These are phyloP conservation scores for Lasioglossum zephyrum DNA, from an alignment of 2,888 invertebrate genomes.

Conservation along the genomic window DNA sequence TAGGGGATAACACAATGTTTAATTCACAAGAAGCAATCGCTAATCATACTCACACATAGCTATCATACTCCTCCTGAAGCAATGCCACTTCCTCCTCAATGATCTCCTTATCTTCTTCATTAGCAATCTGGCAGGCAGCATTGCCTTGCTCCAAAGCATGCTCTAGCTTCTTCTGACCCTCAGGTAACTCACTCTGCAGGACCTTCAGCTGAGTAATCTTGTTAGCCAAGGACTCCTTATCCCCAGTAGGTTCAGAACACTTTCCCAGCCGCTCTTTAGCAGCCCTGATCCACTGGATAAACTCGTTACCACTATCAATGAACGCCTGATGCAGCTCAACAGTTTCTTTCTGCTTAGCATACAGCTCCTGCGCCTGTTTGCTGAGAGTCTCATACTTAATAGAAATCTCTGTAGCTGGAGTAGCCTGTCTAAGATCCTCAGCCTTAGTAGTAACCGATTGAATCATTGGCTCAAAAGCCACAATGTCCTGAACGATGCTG, in stretches of 20 bases:
- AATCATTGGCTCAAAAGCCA: conserved; percentile 98
- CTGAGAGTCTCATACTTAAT: conserved; percentile 95
- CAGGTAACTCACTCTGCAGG: conserved; percentile 92
- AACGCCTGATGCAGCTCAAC: conserved; percentile 96
- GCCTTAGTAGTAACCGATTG: conserved; percentile 97
- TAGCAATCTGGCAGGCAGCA: conserved; percentile 93
- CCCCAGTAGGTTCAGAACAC: conserved; percentile 96
- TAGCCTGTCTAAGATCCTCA: conserved; percentile 95
- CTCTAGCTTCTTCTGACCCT: conserved; percentile 93
- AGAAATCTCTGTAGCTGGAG: conserved; percentile 96
- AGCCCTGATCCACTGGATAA: conserved; percentile 95
- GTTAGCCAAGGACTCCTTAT: conserved; percentile 94
- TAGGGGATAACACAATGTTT: not conserved
- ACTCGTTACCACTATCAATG: conserved; percentile 95
- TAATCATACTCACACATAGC: conserved; percentile 88
- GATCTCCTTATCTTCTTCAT: conserved; percentile 94
- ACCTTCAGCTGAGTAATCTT: conserved; percentile 95
- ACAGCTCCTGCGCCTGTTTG: conserved; percentile 95
- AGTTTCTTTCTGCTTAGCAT: conserved; percentile 94
- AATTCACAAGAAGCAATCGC: not conserved
- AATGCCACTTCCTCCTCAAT: conserved; percentile 96
- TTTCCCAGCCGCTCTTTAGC: conserved; percentile 96
- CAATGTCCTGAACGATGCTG: conserved; percentile 98
- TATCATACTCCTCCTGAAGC: conserved; percentile 96
- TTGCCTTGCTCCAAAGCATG: conserved; percentile 93